Evolutionary conservation across 2,888 invertebrate genomes (phyloP), one percentile per base, ranked within the genome.

Genomic region (Tanypteryx hageni): DNA sequence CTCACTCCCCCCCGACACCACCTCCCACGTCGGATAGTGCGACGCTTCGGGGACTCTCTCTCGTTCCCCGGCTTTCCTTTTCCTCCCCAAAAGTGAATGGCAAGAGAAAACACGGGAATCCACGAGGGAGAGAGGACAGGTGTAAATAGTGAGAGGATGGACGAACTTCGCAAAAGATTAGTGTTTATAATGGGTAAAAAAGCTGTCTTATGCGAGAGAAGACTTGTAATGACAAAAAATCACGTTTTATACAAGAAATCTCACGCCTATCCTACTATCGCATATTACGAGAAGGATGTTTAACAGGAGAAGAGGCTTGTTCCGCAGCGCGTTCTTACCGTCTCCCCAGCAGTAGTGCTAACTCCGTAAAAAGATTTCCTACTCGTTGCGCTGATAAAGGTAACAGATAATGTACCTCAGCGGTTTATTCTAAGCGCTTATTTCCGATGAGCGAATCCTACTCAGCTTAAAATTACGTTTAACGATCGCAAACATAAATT

Each of bases 81-180:
- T 68, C 76, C 76, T 27, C 22, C 9, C 22, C 22, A 76, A 76
- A 76, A 76, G 76, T 27, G 68, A 68, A 68, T 68, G 68, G 68
- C 68, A 22, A 76, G 22, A 27, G 76, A 27, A 76, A 76, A 76
- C 76, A 76, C 22, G 76, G 76, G 22, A 76, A 76, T 76, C 22
- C 76, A 27, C 27, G 76, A 27, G 68, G 18, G 68, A 22, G 27
- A 27, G 68, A 68, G 68, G 10, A 11, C 68, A 68, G 68, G 76
- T 76, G 27, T 27, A 27, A 76, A 14, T 22, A 61, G 61, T 13
- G 18, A 18, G 61, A 76, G 76, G 44, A 76, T 76, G 22, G 22
- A 76, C 27, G 22, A 76, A 76, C 76, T 76, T 76, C 76, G 76
- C 76, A 22, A 76, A 76, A 76, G 76, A 76, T 76, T 27, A 76